Evolutionary conservation across 2,888 invertebrate genomes (phyloP), one percentile per base, ranked within the genome.

Genomic region (Drosophila planitibia): DNA sequence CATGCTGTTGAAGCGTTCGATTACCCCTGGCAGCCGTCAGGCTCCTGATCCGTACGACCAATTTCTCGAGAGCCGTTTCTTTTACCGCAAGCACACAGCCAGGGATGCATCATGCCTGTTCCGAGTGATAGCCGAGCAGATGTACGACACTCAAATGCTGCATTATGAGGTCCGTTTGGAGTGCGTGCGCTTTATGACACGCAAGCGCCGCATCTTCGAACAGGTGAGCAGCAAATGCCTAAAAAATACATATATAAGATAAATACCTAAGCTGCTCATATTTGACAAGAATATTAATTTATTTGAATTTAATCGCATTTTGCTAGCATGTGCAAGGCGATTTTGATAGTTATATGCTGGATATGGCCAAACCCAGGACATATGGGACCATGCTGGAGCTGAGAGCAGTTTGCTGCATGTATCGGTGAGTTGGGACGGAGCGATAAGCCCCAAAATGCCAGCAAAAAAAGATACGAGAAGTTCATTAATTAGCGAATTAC

Each of bases 51-150:
- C 94, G 0, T 92, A 87, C 47, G 97, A 98, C 92, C 95, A 96
- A 87, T 97, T 96, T 96, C 94, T 98, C 83, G 97, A 97, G 85
- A 95, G 95, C 79, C 95, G 96, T 92, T 97, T 97, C 49, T 96
- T 96, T 91, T 97, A 97, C 93, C 95, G 98, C 84, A 98, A 98
- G 94, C 97, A 97, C 90, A 96, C 97, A 25, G 97, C 98, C 63
- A 96, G 96, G 90, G 98, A 98, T 94, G 96, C 97, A 61, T 97
- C 97, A 72, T 98, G 97, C 91, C 94, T 98, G 57, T 98, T 98
- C 94, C 95, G 98, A 85, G 97, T 97, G 16, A 96, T 98, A 61
- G 96, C 98, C 44, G 98, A 98, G 93, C 97, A 98, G 94, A 95
- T 94, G 83, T 95, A 94, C 87, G 95, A 95, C 65, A 95, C 95